A percentile compares a stretch with the other conserved stretches of the same genome.
Evolutionary conservation across 2,797 vertebrate species (phyloP).

Genomic region (Coregonus sp.): DNA sequence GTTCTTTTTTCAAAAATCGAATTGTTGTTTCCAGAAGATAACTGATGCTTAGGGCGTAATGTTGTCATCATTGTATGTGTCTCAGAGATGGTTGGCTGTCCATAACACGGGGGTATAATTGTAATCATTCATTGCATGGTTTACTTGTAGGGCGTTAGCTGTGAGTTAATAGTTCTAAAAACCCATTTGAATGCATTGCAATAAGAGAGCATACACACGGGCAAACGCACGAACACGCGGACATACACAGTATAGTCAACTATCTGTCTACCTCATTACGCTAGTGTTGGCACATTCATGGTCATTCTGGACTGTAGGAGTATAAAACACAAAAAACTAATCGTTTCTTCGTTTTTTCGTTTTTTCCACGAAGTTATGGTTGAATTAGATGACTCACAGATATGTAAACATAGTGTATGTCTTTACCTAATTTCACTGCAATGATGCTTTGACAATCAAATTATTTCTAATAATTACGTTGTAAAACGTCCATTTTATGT

Average conservation of each 20-base stretch:
- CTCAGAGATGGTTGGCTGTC: slow-evolving; percentile 36
- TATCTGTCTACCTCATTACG: slow-evolving; percentile 87
- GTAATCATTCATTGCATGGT: slow-evolving; percentile 67
- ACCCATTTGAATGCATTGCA: slow-evolving; percentile 73
- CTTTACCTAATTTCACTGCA: slow-evolving; percentile 74
- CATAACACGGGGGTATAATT: slow-evolving; percentile 28
- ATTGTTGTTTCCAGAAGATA: slow-evolving; percentile 42
- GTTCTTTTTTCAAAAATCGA: slow-evolving; percentile 42
- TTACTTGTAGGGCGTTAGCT: slow-evolving; percentile 56
- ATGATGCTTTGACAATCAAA: slow-evolving; percentile 91
- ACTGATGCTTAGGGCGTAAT: slow-evolving; percentile 47
- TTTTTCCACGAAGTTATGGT: slow-evolving; percentile 52
- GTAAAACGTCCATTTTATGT: slow-evolving; percentile 52
- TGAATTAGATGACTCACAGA: slow-evolving; percentile 68
- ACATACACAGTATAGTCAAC: slow-evolving; percentile 55
- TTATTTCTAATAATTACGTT: slow-evolving; percentile 57
- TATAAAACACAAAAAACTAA: slow-evolving; percentile 9
- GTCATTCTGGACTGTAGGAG: slow-evolving; percentile 56
- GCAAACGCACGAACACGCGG: slow-evolving; percentile 54
- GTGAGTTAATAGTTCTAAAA: slow-evolving; percentile 48
- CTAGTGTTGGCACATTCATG: slow-evolving; percentile 71
- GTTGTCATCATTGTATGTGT: slow-evolving; percentile 39
- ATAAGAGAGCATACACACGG: slow-evolving; percentile 65
- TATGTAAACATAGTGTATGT: slow-evolving; percentile 61
- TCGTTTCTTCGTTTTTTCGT: slow-evolving; percentile 19